A percentile compares a stretch with the other conserved stretches of the same genome.
These are phyloP conservation scores for Stegastes partitus DNA, from an alignment of 2,113 vertebrate species.

Conservation along the genomic window DNA sequence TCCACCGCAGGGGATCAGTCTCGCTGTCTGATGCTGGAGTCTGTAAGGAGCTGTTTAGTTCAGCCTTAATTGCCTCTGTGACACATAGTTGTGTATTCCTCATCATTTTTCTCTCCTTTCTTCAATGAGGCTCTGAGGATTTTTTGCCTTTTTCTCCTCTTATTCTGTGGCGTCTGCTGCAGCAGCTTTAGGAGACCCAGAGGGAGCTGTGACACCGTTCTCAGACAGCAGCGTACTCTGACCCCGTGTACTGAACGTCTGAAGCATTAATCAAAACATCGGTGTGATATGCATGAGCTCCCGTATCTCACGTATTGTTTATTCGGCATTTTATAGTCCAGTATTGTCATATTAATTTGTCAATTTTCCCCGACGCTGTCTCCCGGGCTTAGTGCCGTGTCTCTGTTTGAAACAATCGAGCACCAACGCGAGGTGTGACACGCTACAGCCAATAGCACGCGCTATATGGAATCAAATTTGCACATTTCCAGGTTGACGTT, in stretches of 20 bases:
- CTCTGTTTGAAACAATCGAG: slow-evolving; percentile 20
- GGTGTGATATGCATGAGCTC: slow-evolving; percentile 10
- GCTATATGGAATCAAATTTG: slow-evolving; percentile 3
- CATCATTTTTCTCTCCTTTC: slow-evolving; percentile 24
- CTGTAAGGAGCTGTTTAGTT: slow-evolving; percentile 58
- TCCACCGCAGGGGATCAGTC: slow-evolving; percentile 59
- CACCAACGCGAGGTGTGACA: slow-evolving; percentile 35
- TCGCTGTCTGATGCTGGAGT: slow-evolving; percentile 52
- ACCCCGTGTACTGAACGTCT: slow-evolving; percentile 29
- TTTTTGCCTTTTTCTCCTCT: not conserved
- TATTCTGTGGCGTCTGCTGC: slow-evolving; percentile 35
- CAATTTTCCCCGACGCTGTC: slow-evolving; percentile 36
- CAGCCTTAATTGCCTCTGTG: slow-evolving; percentile 65
- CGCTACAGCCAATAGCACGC: not conserved
- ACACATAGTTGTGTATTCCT: slow-evolving; percentile 40
- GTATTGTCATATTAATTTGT: slow-evolving; percentile 47
- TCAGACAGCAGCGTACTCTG: slow-evolving; percentile 14
- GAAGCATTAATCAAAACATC: slow-evolving; percentile 56
- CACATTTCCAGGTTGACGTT: slow-evolving; percentile 12
- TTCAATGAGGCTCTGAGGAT: slow-evolving; percentile 31
- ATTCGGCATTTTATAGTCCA: slow-evolving; percentile 26
- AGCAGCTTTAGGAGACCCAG: slow-evolving; percentile 33
- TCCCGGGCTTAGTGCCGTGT: slow-evolving; percentile 28
- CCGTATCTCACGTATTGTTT: slow-evolving; percentile 10
- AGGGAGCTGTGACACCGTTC: slow-evolving; percentile 41